A percentile compares a stretch with the other conserved stretches of the same genome.
These are phyloP conservation scores for Esox niger DNA, from an alignment of 2,113 vertebrate species.

Conservation along the genomic window DNA sequence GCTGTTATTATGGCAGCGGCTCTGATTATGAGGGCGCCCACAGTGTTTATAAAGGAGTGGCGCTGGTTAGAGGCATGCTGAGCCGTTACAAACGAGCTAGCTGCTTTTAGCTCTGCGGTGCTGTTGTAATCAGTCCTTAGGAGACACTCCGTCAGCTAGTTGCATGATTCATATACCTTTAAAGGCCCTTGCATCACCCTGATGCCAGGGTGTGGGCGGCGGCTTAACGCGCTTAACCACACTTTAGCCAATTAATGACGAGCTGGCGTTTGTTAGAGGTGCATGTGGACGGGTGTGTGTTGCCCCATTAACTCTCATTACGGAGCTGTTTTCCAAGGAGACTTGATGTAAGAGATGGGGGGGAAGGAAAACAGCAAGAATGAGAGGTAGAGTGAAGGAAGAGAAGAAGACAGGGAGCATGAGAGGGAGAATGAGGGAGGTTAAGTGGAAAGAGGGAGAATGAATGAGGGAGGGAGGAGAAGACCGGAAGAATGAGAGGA, in stretches of 20 bases:
- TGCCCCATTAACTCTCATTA: too few species aligned
- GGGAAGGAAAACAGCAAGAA: too few species aligned
- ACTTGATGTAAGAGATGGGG: too few species aligned
- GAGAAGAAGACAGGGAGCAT: too few species aligned
- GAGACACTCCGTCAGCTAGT: conserved; percentile 41
- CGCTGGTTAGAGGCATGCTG: conserved; percentile 6
- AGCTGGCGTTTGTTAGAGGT: not conserved
- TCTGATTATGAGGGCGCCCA: conserved; percentile 24
- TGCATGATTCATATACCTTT: conserved; percentile 52
- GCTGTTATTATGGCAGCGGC: conserved; percentile 25
- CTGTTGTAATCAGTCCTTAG: conserved; percentile 48
- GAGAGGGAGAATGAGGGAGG: too few species aligned
- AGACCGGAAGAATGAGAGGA: conserved; percentile 3
- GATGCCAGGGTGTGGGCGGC: conserved; percentile 23
- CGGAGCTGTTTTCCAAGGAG: too few species aligned
- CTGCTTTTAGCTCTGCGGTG: conserved; percentile 2
- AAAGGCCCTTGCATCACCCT: conserved; percentile 50
- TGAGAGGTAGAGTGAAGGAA: too few species aligned
- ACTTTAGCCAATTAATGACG: conserved; percentile 34
- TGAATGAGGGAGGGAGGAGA: too few species aligned
- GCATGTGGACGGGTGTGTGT: conserved; percentile 2
- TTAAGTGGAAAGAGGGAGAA: too few species aligned
- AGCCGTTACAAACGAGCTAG: conserved; percentile 29
- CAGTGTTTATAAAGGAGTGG: conserved; percentile 26
- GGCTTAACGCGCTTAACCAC: conserved; percentile 25